Base-by-base conservation (phyloP, 1,140 invertebrate species). In the Plutomurus gul region DNA sequence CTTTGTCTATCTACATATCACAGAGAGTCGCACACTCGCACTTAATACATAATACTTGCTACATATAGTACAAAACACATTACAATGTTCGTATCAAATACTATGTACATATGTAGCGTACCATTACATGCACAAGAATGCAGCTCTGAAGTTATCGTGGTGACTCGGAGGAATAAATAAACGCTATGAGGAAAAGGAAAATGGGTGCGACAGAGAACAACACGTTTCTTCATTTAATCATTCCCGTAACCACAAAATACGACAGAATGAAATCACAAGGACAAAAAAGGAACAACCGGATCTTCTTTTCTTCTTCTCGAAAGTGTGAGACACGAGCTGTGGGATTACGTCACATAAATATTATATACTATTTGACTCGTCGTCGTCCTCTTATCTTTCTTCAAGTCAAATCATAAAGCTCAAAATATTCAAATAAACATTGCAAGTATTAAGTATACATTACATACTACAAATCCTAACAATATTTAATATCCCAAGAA, bases 241-340 rank as follows among this genome's bases (percentile, higher is more conserved):
- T 65, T 65, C 56, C 36, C n/a, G 27, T 65, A 65, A 65, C 56
- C 56, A 65, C 36, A 33, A 65, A 65, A 65, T 30, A 65, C 56
- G 56, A 65, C 56, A 65, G 25, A 65, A 65, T 65, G 36, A 65
- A 65, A 65, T 65, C 56, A 65, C 25, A 65, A 65, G 27, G 56
- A 65, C 56, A 65, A 65, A 65, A 65, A 65, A 65, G 56, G 56
- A 65, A 65, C 56, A 65, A 65, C 56, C 56, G 56, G 56, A 65
- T 65, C 56, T 65, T 65, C 36, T 11, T 65, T 65, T 65, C n/a
- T n/a, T n/a, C n/a, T n/a, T n/a, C n/a, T n/a, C n/a, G n/a, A n/a
- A 30, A 65, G 56, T 30, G 56, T 30, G 36, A 33, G 56, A 65
- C 27, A 33, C 56, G 36, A 30, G 56, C 36, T 65, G 36, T 30